Conservation (phyloP, 2,113 vertebrate species). For the Motacilla alba region DNA sequence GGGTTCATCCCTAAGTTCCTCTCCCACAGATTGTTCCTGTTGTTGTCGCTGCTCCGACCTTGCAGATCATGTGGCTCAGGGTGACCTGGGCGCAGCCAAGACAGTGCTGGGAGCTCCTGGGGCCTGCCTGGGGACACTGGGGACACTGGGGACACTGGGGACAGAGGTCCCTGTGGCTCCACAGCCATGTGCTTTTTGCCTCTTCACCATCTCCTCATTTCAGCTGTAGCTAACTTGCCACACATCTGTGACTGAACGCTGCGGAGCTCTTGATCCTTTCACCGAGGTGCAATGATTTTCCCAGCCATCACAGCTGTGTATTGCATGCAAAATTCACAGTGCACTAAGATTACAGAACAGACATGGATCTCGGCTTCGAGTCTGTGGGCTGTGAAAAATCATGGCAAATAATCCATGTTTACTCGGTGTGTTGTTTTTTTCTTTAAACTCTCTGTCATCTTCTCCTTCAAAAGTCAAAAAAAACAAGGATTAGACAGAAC, state of each 20-base stretch:
- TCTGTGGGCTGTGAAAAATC: neutral
- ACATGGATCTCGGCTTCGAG: neutral
- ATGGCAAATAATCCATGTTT: neutral
- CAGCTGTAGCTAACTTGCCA: neutral
- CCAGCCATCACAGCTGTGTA: neutral
- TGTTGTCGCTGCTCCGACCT: constrained; percentile 41
- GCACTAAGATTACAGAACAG: neutral
- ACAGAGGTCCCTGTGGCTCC: neutral
- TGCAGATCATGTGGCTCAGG: constrained; percentile 36
- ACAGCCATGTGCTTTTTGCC: neutral
- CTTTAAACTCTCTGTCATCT: neutral
- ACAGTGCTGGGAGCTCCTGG: neutral
- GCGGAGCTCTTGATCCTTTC: neutral
- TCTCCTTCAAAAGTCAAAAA: neutral
- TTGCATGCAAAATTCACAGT: neutral
- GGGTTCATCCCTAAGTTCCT: constrained; percentile 78
- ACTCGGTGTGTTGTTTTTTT: neutral
- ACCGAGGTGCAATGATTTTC: neutral
- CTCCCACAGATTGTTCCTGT: constrained; percentile 83
- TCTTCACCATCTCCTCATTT: neutral
- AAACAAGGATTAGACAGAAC: neutral
- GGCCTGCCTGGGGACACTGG: neutral
- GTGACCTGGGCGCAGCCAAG: neutral
- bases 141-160: neutral
- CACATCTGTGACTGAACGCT: neutral